phyloP scores from a whole-genome alignment of 2,888 invertebrate species.

The Rhingia campestris region DNA sequence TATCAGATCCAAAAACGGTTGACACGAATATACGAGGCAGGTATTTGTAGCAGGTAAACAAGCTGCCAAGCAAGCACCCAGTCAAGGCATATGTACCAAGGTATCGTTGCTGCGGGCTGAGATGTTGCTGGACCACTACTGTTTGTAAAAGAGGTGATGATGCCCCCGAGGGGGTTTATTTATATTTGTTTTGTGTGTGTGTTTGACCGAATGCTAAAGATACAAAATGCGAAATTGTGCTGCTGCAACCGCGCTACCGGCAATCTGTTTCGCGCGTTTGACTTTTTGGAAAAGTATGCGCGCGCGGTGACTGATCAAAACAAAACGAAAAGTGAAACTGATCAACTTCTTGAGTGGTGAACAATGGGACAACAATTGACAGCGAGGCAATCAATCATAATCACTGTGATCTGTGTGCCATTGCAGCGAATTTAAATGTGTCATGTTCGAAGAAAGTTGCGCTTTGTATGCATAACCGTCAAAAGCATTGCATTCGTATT shows the following conservation, averaged over 20 bases:
- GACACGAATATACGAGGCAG: constrained; percentile 74
- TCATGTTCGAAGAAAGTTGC: background rate
- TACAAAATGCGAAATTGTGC: constrained; percentile 52
- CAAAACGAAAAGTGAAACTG: constrained; percentile 72
- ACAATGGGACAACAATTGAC: constrained; percentile 72
- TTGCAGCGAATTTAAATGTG: constrained; percentile 32
- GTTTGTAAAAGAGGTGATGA: constrained; percentile 58
- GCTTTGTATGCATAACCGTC: constrained; percentile 22
- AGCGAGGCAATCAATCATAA: constrained; percentile 74
- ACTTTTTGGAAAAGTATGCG: constrained; percentile 45
- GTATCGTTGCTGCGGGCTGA: constrained; percentile 25
- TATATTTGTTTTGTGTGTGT: constrained; percentile 17
- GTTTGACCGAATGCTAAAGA: constrained; percentile 12
- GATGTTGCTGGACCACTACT: constrained; percentile 64
- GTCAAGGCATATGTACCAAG: constrained; percentile 33
- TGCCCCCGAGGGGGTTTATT: constrained; percentile 12
- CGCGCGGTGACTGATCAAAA: constrained; percentile 63
- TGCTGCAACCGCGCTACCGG: constrained; percentile 30
- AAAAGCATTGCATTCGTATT: constrained; percentile 2
- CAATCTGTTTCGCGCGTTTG: constrained; percentile 52
- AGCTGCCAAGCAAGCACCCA: constrained; percentile 63
- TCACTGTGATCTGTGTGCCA: constrained; percentile 60
- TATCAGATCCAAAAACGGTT: constrained; percentile 75
- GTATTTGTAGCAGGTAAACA: constrained; percentile 73
- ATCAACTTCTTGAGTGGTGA: constrained; percentile 71